Evolutionary conservation across 2,797 vertebrate genomes (phyloP).

Genomic region (Sciaenops ocellatus): DNA sequence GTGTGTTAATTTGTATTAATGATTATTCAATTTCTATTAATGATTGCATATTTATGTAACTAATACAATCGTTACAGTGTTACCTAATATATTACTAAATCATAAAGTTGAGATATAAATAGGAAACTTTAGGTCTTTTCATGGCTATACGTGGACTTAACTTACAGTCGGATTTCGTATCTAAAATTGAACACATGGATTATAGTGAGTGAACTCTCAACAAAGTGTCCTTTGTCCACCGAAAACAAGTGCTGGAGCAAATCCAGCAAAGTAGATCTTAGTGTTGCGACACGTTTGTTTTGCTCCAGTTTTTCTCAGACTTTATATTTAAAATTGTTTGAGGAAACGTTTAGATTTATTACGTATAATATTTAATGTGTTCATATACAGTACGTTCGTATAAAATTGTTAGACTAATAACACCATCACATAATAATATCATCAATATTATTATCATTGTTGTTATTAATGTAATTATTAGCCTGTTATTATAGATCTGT

Average conservation of each 20-base stretch:
- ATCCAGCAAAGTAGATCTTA: slow-evolving; percentile 64
- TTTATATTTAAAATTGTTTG: not conserved
- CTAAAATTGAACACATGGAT: slow-evolving; percentile 69
- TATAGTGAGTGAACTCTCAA: slow-evolving; percentile 56
- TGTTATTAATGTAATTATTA: not conserved
- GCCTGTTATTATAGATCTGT: not conserved
- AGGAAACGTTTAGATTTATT: not conserved
- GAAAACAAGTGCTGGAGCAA: slow-evolving; percentile 64
- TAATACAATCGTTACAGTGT: not conserved
- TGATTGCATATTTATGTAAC: not conserved
- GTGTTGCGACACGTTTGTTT: slow-evolving; percentile 60
- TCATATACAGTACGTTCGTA: no score
- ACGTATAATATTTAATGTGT: not conserved
- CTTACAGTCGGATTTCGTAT: slow-evolving; percentile 57
- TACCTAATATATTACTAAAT: not conserved
- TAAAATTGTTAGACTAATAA: not conserved
- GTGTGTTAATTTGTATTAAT: not conserved
- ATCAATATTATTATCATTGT: no score
- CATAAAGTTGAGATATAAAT: slow-evolving; percentile 27
- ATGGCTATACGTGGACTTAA: slow-evolving; percentile 34
- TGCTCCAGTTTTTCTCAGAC: slow-evolving; percentile 13
- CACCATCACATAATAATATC: not conserved
- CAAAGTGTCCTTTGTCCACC: slow-evolving; percentile 63
- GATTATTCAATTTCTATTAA: no score
- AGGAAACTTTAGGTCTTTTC: slow-evolving; percentile 8